Percentiles rank a stretch among this genome's conserved stretches.
phyloP scores from a whole-genome alignment of 2,888 invertebrate species.

The Scaptomyza polygonia region DNA sequence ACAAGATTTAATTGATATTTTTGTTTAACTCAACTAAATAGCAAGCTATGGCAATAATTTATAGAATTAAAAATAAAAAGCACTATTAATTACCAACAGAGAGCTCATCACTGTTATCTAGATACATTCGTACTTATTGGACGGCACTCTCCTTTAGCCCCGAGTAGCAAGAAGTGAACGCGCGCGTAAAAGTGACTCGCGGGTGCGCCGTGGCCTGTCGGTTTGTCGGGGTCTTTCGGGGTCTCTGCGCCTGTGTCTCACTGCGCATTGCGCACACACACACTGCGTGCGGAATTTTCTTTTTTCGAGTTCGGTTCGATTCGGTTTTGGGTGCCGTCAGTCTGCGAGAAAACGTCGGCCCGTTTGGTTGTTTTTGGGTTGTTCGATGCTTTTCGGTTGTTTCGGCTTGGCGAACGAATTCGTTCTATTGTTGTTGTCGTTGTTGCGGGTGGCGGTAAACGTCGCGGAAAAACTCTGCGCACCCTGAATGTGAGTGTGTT shows the following conservation, averaged over 20 bases:
- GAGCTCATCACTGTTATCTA: slow-evolving; percentile 55
- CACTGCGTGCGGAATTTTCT: slow-evolving; percentile 74
- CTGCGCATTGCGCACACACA: slow-evolving; percentile 60
- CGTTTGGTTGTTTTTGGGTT: slow-evolving; percentile 61
- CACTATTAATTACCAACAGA: slow-evolving; percentile 1
- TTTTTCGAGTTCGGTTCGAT: slow-evolving; percentile 53
- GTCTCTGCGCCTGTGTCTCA: slow-evolving; percentile 47
- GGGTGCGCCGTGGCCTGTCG: slow-evolving; percentile 81
- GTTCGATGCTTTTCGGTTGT: slow-evolving; percentile 21
- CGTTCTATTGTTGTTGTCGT: slow-evolving; percentile 1
- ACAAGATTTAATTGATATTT: neutral
- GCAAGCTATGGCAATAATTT: too few species aligned
- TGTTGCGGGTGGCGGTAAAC: slow-evolving; percentile 64
- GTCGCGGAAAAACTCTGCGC: slow-evolving; percentile 68
- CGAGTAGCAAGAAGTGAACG: slow-evolving; percentile 39
- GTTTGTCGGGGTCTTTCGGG: slow-evolving; percentile 34
- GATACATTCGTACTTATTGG: slow-evolving; percentile 58
- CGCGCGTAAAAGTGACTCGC: slow-evolving; percentile 78
- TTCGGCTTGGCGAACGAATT: slow-evolving; percentile 51
- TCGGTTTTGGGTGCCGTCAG: slow-evolving; percentile 64
- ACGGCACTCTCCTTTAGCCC: slow-evolving; percentile 35
- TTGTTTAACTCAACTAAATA: too few species aligned
- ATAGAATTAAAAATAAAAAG: neutral
- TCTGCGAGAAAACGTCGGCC: slow-evolving; percentile 82
- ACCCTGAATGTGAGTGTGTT: slow-evolving; percentile 47